Percentiles rank a stretch among this genome's conserved stretches.
These are phyloP conservation scores for Watsonalla cultraria DNA, from an alignment of 2,888 invertebrate species.

Conservation along the genomic window DNA sequence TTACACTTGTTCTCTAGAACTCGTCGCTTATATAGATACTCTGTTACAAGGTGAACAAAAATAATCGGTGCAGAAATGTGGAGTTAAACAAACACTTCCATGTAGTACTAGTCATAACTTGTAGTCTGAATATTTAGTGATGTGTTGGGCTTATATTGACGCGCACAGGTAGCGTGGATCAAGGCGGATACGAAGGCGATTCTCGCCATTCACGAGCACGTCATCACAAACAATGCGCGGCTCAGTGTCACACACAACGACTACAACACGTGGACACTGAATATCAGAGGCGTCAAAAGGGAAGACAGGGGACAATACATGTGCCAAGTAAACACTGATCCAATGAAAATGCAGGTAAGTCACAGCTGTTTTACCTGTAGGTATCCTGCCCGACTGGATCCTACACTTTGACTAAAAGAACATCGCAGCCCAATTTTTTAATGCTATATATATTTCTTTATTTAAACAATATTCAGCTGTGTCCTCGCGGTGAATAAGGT, in stretches of 20 bases:
- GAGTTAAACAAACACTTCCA: slow-evolving; percentile 23
- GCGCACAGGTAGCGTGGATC: slow-evolving; percentile 93
- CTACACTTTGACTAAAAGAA: too few relatives aligned
- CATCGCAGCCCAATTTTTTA: too few relatives aligned
- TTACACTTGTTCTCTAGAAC: slow-evolving; percentile 65
- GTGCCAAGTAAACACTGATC: slow-evolving; percentile 97
- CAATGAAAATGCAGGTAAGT: slow-evolving; percentile 94
- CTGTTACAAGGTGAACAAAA: slow-evolving; percentile 23
- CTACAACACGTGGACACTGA: slow-evolving; percentile 95
- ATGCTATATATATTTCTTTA: too few relatives aligned
- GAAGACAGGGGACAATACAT: slow-evolving; percentile 95
- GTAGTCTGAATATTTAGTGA: background rate
- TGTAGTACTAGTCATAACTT: slow-evolving; percentile 15
- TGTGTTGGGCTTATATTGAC: slow-evolving; percentile 5
- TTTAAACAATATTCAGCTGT: too few relatives aligned
- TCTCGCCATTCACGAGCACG: slow-evolving; percentile 95
- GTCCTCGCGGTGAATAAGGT: too few relatives aligned
- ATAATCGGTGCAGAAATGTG: slow-evolving; percentile 39
- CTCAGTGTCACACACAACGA: slow-evolving; percentile 94
- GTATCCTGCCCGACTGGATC: too few relatives aligned
- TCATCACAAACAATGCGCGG: slow-evolving; percentile 94
- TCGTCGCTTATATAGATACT: slow-evolving; percentile 49
- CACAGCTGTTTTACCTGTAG: background rate
- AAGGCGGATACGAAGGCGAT: slow-evolving; percentile 96
- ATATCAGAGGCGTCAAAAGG: slow-evolving; percentile 89